Conservation (phyloP, 2,797 vertebrate genomes). For the Remorina albescens region DNA sequence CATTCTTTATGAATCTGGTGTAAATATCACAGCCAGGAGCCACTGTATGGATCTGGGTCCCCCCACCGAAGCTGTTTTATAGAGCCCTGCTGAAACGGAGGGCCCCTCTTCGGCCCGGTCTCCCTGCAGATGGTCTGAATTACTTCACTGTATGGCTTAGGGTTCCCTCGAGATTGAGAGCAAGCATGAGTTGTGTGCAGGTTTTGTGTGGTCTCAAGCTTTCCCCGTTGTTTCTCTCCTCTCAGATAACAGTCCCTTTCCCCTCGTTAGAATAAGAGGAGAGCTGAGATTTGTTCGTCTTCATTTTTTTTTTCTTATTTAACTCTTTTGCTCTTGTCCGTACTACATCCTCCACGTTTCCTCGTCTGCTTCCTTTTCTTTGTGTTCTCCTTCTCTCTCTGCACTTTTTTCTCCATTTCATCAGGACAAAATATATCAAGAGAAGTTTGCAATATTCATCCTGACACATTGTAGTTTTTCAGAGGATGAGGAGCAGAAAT, state of each 20-base stretch:
- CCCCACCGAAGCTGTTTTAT: slow-evolving; percentile 47
- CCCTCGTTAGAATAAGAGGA: slow-evolving; percentile 14
- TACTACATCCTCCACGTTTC: not conserved
- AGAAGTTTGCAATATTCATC: slow-evolving; percentile 42
- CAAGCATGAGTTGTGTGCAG: slow-evolving; percentile 62
- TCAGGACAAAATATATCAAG: slow-evolving; percentile 9
- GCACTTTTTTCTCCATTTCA: slow-evolving; percentile 2
- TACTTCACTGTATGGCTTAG: slow-evolving; percentile 75
- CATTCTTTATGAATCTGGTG: not conserved
- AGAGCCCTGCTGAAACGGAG: slow-evolving; percentile 47
- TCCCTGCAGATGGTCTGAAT: slow-evolving; percentile 81
- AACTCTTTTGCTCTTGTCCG: not conserved
- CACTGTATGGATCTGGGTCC: slow-evolving; percentile 13
- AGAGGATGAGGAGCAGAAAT: slow-evolving; percentile 45
- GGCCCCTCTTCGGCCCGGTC: slow-evolving; percentile 41
- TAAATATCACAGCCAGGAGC: slow-evolving; percentile 27
- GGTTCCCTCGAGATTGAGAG: slow-evolving; percentile 70
- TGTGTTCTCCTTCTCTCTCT: not conserved
- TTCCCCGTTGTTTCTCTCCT: slow-evolving; percentile 45
- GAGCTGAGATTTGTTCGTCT: slow-evolving; percentile 21
- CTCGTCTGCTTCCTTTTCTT: slow-evolving; percentile 17
- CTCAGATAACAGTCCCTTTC: slow-evolving; percentile 30
- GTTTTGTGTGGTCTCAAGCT: slow-evolving; percentile 77
- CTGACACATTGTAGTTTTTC: slow-evolving; percentile 48
- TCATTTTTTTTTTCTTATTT: slow-evolving; percentile 4